Conservation (phyloP, 2,888 invertebrate genomes). For the Germaria angustata region DNA sequence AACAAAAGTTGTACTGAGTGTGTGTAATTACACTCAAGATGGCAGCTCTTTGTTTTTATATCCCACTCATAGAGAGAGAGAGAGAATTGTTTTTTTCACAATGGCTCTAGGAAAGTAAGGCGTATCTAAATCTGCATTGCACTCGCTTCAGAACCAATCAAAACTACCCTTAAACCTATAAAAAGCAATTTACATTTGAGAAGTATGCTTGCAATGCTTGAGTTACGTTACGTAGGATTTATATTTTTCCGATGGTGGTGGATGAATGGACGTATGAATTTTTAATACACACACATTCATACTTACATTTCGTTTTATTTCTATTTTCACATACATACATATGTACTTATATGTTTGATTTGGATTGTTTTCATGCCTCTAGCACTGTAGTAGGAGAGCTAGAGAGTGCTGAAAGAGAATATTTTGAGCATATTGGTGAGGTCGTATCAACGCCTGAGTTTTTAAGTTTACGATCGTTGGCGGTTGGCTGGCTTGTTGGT, state of each 20-base stretch:
- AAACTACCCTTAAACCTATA: neutral
- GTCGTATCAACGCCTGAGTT: slow-evolving; percentile 1
- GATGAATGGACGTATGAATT: neutral
- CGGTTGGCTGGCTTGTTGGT: slow-evolving; percentile 40
- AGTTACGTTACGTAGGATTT: neutral
- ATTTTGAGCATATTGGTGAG: neutral
- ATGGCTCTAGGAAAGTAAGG: neutral
- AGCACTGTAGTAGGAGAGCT: neutral
- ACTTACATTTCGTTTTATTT: neutral
- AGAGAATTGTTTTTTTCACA: neutral
- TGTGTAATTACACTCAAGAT: too few relatives aligned
- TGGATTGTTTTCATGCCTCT: neutral
- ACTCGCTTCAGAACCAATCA: neutral
- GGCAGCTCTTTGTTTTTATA: too few relatives aligned
- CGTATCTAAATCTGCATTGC: neutral
- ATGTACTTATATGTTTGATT: neutral
- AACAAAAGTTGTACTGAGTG: too few relatives aligned
- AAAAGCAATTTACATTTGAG: neutral
- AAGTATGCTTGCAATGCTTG: neutral
- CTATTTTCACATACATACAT: neutral
- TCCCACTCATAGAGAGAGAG: too few relatives aligned
- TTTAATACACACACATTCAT: too few relatives aligned
- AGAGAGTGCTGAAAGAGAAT: neutral
- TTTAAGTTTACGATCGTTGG: slow-evolving; percentile 45
- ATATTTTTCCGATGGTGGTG: neutral